Evolutionary conservation across 1,140 invertebrate species (phyloP).

Genomic region (Anadara kagoshimensis): DNA sequence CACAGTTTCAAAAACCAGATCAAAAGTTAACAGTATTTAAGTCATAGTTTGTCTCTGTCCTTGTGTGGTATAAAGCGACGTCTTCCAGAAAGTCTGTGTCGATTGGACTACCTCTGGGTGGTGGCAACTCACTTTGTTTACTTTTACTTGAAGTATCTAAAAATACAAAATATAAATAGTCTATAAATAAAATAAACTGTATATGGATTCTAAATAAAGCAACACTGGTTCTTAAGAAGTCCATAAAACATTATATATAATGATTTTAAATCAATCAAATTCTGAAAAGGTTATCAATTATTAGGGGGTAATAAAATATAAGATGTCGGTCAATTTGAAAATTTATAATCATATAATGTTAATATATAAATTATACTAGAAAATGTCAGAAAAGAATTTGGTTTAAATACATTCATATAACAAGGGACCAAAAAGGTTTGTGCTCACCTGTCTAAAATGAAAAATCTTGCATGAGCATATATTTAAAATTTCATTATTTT

Average conservation of each 20-base stretch:
- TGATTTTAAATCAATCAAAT: no score
- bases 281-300: no score
- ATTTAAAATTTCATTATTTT: background rate
- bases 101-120: background rate
- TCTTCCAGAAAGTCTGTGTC: conserved; percentile 42
- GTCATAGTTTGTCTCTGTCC: conserved; percentile 34
- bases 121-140: no score
- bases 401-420: background rate
- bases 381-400: no score
- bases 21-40: conserved; percentile 49
- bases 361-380: no score
- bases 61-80: conserved; percentile 42
- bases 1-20: background rate
- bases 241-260: no score
- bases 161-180: background rate
- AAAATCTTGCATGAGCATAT: background rate
- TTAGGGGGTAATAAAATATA: no score
- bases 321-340: no score
- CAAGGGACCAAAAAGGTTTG: background rate
- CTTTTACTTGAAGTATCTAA: background rate
- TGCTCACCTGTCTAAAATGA: background rate
- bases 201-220: no score
- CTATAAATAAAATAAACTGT: no score
- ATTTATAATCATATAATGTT: no score
- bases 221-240: no score